Conservation (phyloP, 2,888 invertebrate genomes). For the Nemurella pictetii region DNA sequence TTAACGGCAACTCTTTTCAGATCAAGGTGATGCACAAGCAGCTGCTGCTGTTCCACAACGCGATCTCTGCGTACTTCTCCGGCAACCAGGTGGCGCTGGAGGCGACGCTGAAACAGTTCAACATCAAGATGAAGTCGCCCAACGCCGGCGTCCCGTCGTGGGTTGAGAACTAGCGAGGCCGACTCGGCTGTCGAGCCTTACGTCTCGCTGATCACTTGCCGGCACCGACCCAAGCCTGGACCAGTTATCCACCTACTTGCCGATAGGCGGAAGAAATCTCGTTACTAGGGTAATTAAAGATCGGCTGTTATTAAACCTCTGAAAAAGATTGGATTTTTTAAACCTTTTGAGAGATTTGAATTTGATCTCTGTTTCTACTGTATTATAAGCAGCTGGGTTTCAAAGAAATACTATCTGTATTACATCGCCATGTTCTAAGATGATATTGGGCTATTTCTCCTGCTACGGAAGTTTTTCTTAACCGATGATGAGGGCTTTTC, state of each 20-base stretch:
- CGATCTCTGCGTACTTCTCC: slow-evolving; percentile 94
- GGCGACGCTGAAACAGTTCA: slow-evolving; percentile 92
- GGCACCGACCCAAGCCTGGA: slow-evolving; percentile 18
- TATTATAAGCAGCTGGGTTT: too few relatives aligned
- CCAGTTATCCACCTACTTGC: too few relatives aligned
- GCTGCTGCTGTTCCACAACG: slow-evolving; percentile 92
- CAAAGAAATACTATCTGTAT: too few relatives aligned
- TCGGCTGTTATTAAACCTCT: background rate
- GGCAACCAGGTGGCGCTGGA: slow-evolving; percentile 93
- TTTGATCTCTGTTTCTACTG: too few relatives aligned
- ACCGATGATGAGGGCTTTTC: too few relatives aligned
- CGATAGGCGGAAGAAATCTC: too few relatives aligned
- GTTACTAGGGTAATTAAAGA: background rate
- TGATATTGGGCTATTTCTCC: too few relatives aligned
- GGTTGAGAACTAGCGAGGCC: slow-evolving; percentile 76
- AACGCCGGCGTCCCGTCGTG: slow-evolving; percentile 77
- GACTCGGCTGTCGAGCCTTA: too few relatives aligned
- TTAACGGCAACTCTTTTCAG: too few relatives aligned
- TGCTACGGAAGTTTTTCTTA: too few relatives aligned
- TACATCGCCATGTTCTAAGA: too few relatives aligned
- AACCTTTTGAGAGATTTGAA: background rate
- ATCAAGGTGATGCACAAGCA: slow-evolving; percentile 99
- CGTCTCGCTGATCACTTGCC: too few relatives aligned
- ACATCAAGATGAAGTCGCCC: slow-evolving; percentile 83
- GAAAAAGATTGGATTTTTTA: background rate